Evolutionary conservation across 2,113 vertebrate species (phyloP).

Genomic region (Tachysurus fulvidraco): DNA sequence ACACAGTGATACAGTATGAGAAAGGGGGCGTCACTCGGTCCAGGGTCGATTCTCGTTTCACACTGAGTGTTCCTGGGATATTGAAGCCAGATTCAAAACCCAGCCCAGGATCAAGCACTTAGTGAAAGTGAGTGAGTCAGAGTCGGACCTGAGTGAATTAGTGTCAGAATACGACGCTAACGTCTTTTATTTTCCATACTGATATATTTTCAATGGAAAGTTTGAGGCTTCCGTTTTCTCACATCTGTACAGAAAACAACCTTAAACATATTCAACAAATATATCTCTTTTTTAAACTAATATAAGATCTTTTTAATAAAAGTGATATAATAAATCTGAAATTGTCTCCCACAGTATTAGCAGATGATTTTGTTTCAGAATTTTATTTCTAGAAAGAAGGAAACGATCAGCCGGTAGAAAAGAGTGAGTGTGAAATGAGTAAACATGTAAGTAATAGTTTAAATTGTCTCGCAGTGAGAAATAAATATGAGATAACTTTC

Average conservation of each 20-base stretch:
- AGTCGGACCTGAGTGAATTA: not conserved
- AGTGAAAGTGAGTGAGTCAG: not conserved
- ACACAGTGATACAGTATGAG: not conserved
- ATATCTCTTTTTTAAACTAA: not conserved
- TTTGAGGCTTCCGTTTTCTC: not conserved
- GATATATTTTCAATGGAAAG: not conserved
- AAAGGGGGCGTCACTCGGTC: not conserved
- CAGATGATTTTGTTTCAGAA: not conserved
- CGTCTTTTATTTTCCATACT: not conserved
- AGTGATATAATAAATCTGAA: not conserved
- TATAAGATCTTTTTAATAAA: not conserved
- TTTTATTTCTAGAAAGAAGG: not conserved
- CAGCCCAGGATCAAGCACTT: not conserved
- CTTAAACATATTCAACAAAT: not conserved
- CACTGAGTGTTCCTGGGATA: not conserved
- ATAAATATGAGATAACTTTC: not conserved
- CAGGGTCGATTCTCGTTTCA: not conserved
- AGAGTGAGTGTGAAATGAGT: not conserved
- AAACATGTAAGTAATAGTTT: not conserved
- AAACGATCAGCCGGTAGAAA: not conserved
- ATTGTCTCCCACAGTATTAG: not conserved
- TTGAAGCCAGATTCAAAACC: not conserved
- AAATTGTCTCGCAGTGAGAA: not conserved
- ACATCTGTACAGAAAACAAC: not conserved
- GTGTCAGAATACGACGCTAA: not conserved